phyloP scores from a whole-genome alignment of 2,113 vertebrate genomes.

The Sylvilagus bachmani region DNA sequence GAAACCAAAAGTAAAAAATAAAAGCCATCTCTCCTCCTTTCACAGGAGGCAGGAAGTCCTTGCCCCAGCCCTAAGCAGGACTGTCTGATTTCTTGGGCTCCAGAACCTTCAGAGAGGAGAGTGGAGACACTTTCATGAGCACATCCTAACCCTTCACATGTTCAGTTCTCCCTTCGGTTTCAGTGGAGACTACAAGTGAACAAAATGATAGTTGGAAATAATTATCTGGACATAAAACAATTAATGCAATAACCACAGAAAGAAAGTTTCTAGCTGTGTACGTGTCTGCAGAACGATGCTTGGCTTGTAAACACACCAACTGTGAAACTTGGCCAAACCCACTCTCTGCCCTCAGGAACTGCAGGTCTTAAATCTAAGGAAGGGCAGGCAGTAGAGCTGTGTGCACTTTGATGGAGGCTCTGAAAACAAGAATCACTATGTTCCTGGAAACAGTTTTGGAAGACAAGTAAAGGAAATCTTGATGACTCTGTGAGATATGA shows the following conservation, averaged over 20 bases:
- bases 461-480: slow-evolving; percentile 49
- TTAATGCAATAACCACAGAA: slow-evolving; percentile 44
- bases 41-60: background rate
- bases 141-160: background rate
- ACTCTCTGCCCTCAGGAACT: slow-evolving; percentile 40
- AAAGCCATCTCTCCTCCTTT: background rate
- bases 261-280: slow-evolving; percentile 30
- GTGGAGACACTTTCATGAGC: background rate
- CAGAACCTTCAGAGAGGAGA: background rate
- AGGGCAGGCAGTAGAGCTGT: background rate
- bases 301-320: slow-evolving; percentile 26
- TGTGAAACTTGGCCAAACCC: slow-evolving; percentile 35
- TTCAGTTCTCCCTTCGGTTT: slow-evolving; percentile 17
- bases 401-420: background rate
- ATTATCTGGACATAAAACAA: slow-evolving; percentile 59
- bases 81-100: background rate
- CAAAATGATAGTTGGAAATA: slow-evolving; percentile 52
- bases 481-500: slow-evolving; percentile 25
- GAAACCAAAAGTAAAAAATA: slow-evolving; percentile 40
- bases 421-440: slow-evolving; percentile 40
- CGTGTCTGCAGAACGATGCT: background rate
- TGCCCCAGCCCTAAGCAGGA: background rate
- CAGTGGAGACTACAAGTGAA: background rate
- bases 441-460: slow-evolving; percentile 68
- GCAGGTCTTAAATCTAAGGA: slow-evolving; percentile 33